These are phyloP conservation scores for Epizoanthus scotinus DNA, from an alignment of 92 coral and sea anemone genomes.

Conservation along the genomic window DNA sequence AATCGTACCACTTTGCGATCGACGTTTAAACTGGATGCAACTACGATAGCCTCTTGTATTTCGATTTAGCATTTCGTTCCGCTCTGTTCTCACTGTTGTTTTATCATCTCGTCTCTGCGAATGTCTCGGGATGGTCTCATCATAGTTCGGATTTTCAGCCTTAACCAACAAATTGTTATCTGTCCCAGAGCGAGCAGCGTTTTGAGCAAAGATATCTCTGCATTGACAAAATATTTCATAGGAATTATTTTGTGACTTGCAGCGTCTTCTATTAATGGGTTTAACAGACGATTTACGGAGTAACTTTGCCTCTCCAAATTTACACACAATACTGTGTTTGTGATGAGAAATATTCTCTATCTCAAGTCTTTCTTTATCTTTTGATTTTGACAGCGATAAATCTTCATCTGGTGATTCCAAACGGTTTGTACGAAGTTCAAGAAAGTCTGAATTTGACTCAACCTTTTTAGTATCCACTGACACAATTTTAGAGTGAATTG, in stretches of 20 bases:
- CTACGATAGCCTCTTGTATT: not conserved
- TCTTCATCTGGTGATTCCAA: no score
- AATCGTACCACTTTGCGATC: no score
- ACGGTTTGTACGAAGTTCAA: no score
- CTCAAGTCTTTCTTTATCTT: no score
- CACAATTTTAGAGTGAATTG: not conserved
- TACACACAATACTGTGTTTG: no score
- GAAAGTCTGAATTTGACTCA: not conserved
- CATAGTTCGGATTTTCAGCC: not conserved
- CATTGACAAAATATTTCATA: not conserved
- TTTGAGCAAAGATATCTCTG: not conserved
- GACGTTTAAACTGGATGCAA: no score
- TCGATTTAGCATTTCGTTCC: not conserved
- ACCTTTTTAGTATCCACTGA: not conserved
- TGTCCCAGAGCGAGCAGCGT: not conserved
- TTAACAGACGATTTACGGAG: no score
- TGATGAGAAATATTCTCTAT: no score
- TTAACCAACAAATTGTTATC: not conserved
- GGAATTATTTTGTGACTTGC: conserved; percentile 5
- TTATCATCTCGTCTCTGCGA: not conserved
- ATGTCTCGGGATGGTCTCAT: not conserved
- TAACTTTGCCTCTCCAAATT: no score
- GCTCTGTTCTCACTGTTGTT: not conserved
- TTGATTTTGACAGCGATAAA: no score
- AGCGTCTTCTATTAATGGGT: not conserved